Evolutionary conservation across 2,888 invertebrate genomes (phyloP).

Genomic region (Xiphydria camelus): DNA sequence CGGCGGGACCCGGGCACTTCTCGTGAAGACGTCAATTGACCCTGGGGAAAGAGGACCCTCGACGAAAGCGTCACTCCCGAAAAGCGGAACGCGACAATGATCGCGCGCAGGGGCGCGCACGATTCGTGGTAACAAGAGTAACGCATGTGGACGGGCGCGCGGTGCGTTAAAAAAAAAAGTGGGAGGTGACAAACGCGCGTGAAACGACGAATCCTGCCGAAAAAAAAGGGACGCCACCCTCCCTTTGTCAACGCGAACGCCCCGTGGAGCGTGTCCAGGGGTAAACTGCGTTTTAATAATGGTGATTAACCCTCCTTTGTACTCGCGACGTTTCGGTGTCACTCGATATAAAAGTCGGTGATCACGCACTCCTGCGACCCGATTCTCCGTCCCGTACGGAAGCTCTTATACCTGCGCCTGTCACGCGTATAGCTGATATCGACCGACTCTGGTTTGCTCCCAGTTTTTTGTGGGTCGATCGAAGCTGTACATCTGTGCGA

Average conservation of each 20-base stretch:
- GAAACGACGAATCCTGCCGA: constrained; percentile 13
- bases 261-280: constrained; percentile 34
- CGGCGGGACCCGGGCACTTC: no score
- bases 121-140: not conserved
- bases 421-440: no score
- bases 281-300: constrained; percentile 40
- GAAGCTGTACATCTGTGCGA: no score
- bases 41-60: no score
- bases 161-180: constrained; percentile 15
- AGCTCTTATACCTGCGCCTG: no score
- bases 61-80: not conserved
- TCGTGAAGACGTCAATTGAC: not conserved
- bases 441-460: no score
- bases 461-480: no score
- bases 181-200: constrained; percentile 11
- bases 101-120: not conserved
- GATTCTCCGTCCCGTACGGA: no score
- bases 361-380: not conserved
- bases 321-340: constrained; percentile 5
- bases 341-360: not conserved
- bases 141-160: constrained; percentile 2
- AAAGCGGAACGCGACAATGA: not conserved
- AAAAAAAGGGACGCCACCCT: not conserved
- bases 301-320: constrained; percentile 44
- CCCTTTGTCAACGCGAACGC: constrained; percentile 20